Percentiles rank a stretch among this genome's conserved stretches.
phyloP scores from a whole-genome alignment of 1,140 invertebrate genomes.

The Pseudomyrmex flavicornis region DNA sequence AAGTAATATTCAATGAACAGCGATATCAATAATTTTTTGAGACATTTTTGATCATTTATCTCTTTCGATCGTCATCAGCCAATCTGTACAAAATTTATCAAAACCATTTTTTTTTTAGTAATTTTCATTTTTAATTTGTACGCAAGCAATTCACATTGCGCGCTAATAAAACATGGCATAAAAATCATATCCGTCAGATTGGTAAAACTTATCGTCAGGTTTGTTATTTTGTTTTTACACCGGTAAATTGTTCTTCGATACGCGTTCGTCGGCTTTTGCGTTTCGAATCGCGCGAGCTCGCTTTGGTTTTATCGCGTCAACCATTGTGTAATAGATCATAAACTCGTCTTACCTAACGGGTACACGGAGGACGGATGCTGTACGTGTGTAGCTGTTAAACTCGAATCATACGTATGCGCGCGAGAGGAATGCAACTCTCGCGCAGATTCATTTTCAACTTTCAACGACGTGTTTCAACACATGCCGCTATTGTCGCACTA shows the following conservation, averaged over 20 bases:
- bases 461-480: background rate
- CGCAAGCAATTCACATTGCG: no score
- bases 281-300: background rate
- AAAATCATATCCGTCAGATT: no score
- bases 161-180: no score
- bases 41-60: no score
- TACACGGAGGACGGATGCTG: constrained; percentile 14
- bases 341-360: constrained; percentile 31
- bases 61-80: no score
- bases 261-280: constrained; percentile 7
- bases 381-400: constrained; percentile 27
- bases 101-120: no score
- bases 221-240: no score
- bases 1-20: no score
- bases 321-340: constrained; percentile 41
- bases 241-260: background rate
- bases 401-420: background rate
- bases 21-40: no score
- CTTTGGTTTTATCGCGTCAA: constrained; percentile 37
- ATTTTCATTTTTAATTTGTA: no score
- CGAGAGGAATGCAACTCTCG: background rate
- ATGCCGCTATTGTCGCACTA: background rate
- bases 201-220: no score
- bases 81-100: no score
- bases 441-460: constrained; percentile 1